Base-by-base conservation (phyloP, 2,888 invertebrate species). In the Stramonita haemastoma region DNA sequence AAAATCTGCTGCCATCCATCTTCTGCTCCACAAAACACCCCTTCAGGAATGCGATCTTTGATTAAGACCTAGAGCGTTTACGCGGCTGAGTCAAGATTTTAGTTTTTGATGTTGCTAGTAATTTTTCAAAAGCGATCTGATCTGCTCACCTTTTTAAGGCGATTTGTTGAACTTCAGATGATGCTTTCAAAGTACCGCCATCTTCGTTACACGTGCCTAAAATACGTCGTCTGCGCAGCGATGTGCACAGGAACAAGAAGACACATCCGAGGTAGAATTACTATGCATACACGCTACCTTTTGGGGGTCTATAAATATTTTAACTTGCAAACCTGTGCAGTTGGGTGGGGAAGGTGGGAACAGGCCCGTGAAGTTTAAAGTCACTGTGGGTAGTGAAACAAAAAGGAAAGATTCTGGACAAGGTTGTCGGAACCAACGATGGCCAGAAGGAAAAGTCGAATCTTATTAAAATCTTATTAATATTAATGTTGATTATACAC, bases 121-220 rank as follows among this genome's bases (percentile, higher is more conserved):
- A 19, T 22, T 46, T 29, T 22, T 22, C 36, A 83, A 22, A 26
- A 26, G 46, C 6, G 22, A 22, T 29, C 26, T 46, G 36, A 22
- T 46, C 26, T 13, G 36, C 81, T 83, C 46, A 83, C 81, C 79
- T 15, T 46, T 22, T 8, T n/a, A 36, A 22, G 81, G 46, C 46
- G 81, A 46, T 36, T 83, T 83, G 22, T 83, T 83, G 5, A 79
- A 66, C 36, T 60, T 19, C 29, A 60, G n/a, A 73, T 32, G 32
- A 87, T 57, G 26, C 57, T 90, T 90, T 88, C 88, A 90, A 90
- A 90, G 90, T 90, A 90, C 90, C 90, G 90, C 90, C 90, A 90
- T 90, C 90, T 90, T 90, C 89, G 88, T 87, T 88, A 89, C 87
- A 90, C 89, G 89, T 89, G 89, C 88, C 79, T 77, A 88, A 90